phyloP scores from a whole-genome alignment of 1,140 invertebrate species.

The Pseudobourletiella spinata region DNA sequence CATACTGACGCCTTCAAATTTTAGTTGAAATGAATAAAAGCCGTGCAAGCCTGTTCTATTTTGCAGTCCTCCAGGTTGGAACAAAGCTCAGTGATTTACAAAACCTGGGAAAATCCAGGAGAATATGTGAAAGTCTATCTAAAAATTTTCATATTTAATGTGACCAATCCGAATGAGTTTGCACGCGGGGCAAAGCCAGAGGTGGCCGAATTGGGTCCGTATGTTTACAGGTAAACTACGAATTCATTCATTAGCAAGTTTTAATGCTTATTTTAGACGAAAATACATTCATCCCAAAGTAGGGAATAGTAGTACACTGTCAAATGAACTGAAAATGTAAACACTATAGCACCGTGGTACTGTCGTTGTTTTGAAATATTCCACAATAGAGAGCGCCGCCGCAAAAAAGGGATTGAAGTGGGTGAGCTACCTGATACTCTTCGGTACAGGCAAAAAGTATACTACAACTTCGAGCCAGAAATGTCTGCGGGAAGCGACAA shows the following conservation, averaged over 20 bases:
- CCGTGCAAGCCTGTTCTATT: too few species aligned
- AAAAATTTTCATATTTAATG: slow-evolving; percentile 44
- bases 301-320: too few species aligned
- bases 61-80: slow-evolving; percentile 11
- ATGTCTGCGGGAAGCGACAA: slow-evolving; percentile 1
- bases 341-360: too few species aligned
- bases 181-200: slow-evolving; percentile 41
- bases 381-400: slow-evolving; percentile 1
- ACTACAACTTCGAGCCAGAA: neutral
- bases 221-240: slow-evolving; percentile 46
- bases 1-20: too few species aligned
- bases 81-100: slow-evolving; percentile 41
- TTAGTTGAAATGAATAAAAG: too few species aligned
- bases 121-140: too few species aligned
- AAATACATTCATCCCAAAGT: too few species aligned
- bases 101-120: too few species aligned
- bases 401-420: slow-evolving; percentile 6
- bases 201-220: slow-evolving; percentile 45
- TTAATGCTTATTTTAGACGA: too few species aligned
- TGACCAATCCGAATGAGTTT: slow-evolving; percentile 44
- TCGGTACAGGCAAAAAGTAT: slow-evolving; percentile 8
- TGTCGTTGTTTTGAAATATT: too few species aligned
- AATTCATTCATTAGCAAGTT: slow-evolving; percentile 44
- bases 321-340: too few species aligned
- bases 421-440: slow-evolving; percentile 1